Evolutionary conservation across 2,113 vertebrate genomes (phyloP), one percentile per base, ranked within the genome.

Genomic region (Peromyscus polionotus): DNA sequence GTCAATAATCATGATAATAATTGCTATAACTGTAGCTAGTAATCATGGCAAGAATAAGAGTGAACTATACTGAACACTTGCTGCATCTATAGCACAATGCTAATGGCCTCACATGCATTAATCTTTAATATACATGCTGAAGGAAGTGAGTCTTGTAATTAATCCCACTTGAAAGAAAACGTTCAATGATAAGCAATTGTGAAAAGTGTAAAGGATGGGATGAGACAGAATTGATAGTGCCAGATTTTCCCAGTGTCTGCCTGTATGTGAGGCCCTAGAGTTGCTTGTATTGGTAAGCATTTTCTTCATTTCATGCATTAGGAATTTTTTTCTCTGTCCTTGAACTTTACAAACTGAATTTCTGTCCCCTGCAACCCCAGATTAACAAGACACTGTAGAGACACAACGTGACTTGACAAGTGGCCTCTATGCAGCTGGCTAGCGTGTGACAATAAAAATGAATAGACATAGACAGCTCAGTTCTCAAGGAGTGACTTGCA

Each of bases 271-370:
- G 22, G 4, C 13, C 14, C 11, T 31, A 72, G 0, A 67, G 22
- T 28, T 81, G 26, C 3, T 83, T 48, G 63, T 10, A 16, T 76
- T 81, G 26, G 63, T 94, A 26, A 31, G 4, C 22, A 42, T 73
- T 76, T 77, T 14, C 54, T 92, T 83, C 45, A 67, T 87, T 88
- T 87, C 33, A 59, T 6, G 5, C 68, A 31, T 77, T 79, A n/a
- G 11, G 73, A 33, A 24, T 3, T 51, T 65, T 65, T 24, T 17
- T 24, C 16, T 42, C 54, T 73, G 9, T 72, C 39, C 13, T 83
- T 91, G 24, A 84, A 85, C n/a, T 93, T 96, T 75, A 36, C 39
- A 81, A 75, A 85, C 5, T 7, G 39, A 95, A 90, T 70, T 94
- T 86, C 59, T 95, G 42, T 92, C 20, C 81, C 48, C 48, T 81